These are phyloP conservation scores for Carlito syrichta DNA, from an alignment of 2,113 vertebrate genomes.

Conservation along the genomic window DNA sequence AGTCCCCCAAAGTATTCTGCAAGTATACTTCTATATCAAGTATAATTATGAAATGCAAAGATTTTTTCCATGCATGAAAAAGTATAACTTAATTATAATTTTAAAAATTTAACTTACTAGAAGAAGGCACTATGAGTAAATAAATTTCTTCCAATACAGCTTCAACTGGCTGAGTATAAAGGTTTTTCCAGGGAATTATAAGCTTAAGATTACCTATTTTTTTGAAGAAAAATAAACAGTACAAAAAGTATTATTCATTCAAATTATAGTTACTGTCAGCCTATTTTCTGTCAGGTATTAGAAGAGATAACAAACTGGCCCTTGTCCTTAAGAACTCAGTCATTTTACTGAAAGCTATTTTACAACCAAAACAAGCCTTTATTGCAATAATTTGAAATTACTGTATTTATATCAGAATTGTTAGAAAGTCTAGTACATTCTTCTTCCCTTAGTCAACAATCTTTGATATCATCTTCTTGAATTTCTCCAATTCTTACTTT, in stretches of 20 bases:
- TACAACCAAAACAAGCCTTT: not conserved
- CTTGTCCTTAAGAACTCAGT: not conserved
- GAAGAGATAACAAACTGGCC: not conserved
- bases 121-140: slow-evolving; percentile 96
- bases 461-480: not conserved
- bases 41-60: not conserved
- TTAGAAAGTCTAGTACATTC: not conserved
- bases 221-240: not conserved
- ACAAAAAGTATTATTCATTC: slow-evolving; percentile 21
- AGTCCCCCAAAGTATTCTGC: not conserved
- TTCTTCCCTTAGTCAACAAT: not conserved
- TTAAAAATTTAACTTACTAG: slow-evolving; percentile 86
- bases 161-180: slow-evolving; percentile 96
- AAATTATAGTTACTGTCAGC: not conserved
- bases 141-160: slow-evolving; percentile 95
- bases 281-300: not conserved
- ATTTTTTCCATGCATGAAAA: not conserved
- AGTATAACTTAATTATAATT: not conserved
- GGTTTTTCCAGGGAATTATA: slow-evolving; percentile 97
- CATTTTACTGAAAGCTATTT: slow-evolving; percentile 12
- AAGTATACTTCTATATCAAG: too few relatives aligned
- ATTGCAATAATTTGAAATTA: not conserved
- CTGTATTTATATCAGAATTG: not conserved
- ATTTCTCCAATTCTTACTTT: not conserved
- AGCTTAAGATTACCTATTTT: slow-evolving; percentile 91